phyloP scores from a whole-genome alignment of 2,113 vertebrate genomes.

The Sporophila hypoxantha region DNA sequence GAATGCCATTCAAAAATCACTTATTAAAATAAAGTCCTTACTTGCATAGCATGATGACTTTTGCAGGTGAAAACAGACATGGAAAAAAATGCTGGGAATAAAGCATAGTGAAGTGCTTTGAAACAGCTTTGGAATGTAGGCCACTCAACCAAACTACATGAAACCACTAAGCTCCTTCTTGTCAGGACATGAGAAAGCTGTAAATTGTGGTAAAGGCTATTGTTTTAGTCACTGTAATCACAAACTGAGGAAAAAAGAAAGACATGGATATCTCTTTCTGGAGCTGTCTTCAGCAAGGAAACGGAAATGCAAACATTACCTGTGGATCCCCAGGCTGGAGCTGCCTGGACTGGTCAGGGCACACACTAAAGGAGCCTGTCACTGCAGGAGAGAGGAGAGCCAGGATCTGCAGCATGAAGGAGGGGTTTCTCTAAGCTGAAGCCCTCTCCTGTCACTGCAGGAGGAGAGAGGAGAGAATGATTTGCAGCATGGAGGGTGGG shows the following conservation, averaged over 20 bases:
- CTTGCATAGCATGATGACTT: background rate
- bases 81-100: background rate
- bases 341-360: background rate
- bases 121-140: background rate
- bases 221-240: background rate
- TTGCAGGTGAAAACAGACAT: background rate
- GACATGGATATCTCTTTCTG: background rate
- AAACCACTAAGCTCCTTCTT: background rate
- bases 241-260: background rate
- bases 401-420: background rate
- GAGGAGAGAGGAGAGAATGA: background rate
- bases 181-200: background rate
- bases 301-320: background rate
- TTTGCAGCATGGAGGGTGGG: background rate
- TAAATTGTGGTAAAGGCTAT: background rate
- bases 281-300: background rate
- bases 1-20: background rate
- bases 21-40: background rate
- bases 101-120: background rate
- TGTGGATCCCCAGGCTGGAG: background rate
- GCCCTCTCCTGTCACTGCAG: background rate
- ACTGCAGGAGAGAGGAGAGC: background rate
- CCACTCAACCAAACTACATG: background rate
- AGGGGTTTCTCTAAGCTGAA: background rate
- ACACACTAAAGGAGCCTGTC: background rate